phyloP scores from a whole-genome alignment of 2,797 vertebrate genomes.

The Myripristis murdjan region DNA sequence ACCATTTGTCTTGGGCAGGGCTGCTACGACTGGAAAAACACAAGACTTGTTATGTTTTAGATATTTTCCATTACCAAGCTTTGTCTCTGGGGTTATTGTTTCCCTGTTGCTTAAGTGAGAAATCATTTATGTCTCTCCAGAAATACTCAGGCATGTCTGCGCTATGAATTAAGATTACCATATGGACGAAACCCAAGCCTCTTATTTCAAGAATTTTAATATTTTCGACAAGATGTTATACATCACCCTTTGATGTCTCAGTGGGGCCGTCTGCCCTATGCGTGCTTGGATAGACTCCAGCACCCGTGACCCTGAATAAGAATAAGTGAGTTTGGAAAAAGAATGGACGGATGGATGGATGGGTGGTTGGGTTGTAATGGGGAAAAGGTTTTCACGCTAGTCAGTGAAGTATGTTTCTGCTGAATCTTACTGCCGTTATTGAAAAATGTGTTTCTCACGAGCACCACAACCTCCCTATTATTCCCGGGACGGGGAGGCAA shows the following conservation, averaged over 20 bases:
- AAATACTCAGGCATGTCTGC: slow-evolving; percentile 16
- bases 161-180: slow-evolving; percentile 8
- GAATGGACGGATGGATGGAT: no score
- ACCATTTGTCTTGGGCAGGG: slow-evolving; percentile 30
- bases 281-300: no score
- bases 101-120: slow-evolving; percentile 27
- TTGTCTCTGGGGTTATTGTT: slow-evolving; percentile 37
- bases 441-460: background rate
- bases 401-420: background rate
- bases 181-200: background rate
- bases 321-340: no score
- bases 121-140: slow-evolving; percentile 36
- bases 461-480: no score
- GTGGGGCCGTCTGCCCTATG: background rate
- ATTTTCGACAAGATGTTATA: background rate
- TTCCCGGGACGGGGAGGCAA: no score
- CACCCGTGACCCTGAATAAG: no score
- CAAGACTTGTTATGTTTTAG: slow-evolving; percentile 49
- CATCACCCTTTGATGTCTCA: background rate
- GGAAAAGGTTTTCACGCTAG: background rate
- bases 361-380: no score
- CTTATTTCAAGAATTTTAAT: background rate
- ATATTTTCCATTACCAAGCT: slow-evolving; percentile 51
- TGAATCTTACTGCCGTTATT: background rate
- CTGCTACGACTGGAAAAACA: slow-evolving; percentile 54